These are phyloP conservation scores for Drosophila hawaiiensis DNA, from an alignment of 2,888 invertebrate species.

Conservation along the genomic window DNA sequence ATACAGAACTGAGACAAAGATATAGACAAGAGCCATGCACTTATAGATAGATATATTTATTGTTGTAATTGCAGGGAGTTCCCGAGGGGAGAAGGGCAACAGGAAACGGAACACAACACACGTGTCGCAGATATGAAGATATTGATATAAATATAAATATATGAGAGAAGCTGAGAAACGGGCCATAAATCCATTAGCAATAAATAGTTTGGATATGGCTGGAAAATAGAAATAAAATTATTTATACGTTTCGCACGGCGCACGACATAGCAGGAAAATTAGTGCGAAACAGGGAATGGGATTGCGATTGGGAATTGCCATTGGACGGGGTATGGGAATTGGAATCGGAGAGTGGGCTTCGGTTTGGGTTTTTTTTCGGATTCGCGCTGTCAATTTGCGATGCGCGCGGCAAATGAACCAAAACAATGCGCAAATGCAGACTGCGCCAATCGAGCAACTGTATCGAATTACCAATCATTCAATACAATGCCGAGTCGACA, in stretches of 20 bases:
- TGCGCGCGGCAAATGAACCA: conserved; percentile 80
- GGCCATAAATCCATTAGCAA: conserved; percentile 83
- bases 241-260: conserved; percentile 77
- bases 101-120: conserved; percentile 60
- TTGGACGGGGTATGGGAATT: background rate
- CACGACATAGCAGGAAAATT: conserved; percentile 77
- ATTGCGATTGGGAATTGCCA: conserved; percentile 23
- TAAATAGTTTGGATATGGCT: conserved; percentile 79
- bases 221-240: conserved; percentile 72
- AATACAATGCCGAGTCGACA: conserved; percentile 52
- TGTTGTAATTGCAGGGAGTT: conserved; percentile 64
- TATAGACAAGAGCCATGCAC: conserved; percentile 10
- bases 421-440: conserved; percentile 60
- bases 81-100: conserved; percentile 39
- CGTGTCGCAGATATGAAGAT: conserved; percentile 70
- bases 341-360: background rate
- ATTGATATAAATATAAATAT: conserved; percentile 55
- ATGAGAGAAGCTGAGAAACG: conserved; percentile 15
- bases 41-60: conserved; percentile 5
- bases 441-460: conserved; percentile 71
- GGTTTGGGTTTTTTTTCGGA: conserved; percentile 4
- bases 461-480: conserved; percentile 82
- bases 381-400: conserved; percentile 70
- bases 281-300: conserved; percentile 64
- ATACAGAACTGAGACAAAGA: background rate